Evolutionary conservation across 2,113 vertebrate species (phyloP).

Genomic region (Mandrillus leucophaeus): DNA sequence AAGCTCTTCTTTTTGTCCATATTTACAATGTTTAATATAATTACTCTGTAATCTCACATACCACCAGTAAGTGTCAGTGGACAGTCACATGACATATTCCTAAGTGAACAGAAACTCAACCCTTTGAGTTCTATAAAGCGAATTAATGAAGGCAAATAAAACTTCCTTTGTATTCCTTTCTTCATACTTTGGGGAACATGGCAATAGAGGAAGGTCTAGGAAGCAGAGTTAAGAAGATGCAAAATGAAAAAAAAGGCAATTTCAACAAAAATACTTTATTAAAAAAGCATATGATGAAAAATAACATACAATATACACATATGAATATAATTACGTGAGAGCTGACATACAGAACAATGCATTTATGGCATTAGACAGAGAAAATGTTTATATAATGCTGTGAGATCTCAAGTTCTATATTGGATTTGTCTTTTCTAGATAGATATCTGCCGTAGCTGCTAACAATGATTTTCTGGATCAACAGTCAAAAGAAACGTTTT

Average conservation of each 20-base stretch:
- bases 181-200: constrained; percentile 54
- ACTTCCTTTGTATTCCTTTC: constrained; percentile 54
- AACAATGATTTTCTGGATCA: constrained; percentile 50
- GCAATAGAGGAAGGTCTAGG: neutral
- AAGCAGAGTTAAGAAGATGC: constrained; percentile 35
- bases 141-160: constrained; percentile 44
- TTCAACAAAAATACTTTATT: constrained; percentile 56
- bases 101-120: constrained; percentile 49
- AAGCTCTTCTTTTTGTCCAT: constrained; percentile 45
- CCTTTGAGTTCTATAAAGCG: constrained; percentile 45
- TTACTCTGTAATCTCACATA: constrained; percentile 62
- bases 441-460: neutral
- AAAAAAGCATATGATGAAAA: constrained; percentile 48
- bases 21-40: constrained; percentile 61
- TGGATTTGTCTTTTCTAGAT: constrained; percentile 23
- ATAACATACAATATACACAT: neutral
- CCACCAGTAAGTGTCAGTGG: constrained; percentile 72
- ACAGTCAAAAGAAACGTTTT: constrained; percentile 46
- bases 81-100: constrained; percentile 62
- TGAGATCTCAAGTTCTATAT: neutral
- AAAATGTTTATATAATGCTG: constrained; percentile 22
- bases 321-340: constrained; percentile 13
- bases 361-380: neutral
- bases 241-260: constrained; percentile 32
- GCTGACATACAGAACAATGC: neutral